Evolutionary conservation across 2,113 vertebrate genomes (phyloP).

Genomic region (human): GRCh38 chr5:133715001-133715500

Average conservation of each 20-base stretch:
- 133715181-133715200: conserved; percentile 69
- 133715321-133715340: conserved; percentile 94
- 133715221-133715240: conserved; percentile 79
- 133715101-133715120: conserved; percentile 30
- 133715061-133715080: conserved; percentile 24
- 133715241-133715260: conserved; percentile 67
- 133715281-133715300: conserved; percentile 76
- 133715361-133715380: conserved; percentile 87
- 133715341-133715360: conserved; percentile 92
- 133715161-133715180: conserved; percentile 72
- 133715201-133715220: conserved; percentile 76
- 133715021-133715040: conserved; percentile 25
- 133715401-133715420: conserved; percentile 81
- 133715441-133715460: conserved; percentile 88
- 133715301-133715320: conserved; percentile 87
- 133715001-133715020: rapidly evolving
- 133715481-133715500: conserved; percentile 78
- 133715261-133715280: conserved; percentile 44
- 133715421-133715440: conserved; percentile 90
- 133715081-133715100: background rate
- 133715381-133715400: conserved; percentile 81
- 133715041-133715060: conserved; percentile 31
- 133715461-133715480: conserved; percentile 80
- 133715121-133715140: conserved; percentile 73
- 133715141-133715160: conserved; percentile 69